phyloP scores from a whole-genome alignment of 2,113 vertebrate genomes.

The Marmota flaviventris region DNA sequence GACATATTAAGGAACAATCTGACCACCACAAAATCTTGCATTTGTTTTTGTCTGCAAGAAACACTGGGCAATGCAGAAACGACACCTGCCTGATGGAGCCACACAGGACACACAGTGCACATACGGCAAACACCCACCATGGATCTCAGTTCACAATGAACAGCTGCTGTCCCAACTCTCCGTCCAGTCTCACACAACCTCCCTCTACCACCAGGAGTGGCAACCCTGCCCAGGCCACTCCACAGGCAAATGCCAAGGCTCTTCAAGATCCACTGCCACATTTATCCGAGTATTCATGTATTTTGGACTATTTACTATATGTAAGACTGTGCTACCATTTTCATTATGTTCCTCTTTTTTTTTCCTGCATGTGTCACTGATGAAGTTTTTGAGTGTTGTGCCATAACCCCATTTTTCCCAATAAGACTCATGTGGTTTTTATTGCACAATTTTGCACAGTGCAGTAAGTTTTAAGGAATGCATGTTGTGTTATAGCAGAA shows the following conservation, averaged over 20 bases:
- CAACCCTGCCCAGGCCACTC: neutral
- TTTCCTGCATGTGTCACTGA: neutral
- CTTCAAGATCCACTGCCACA: neutral
- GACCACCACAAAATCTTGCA: neutral
- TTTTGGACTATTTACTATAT: neutral
- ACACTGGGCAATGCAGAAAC: neutral
- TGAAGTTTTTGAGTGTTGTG: neutral
- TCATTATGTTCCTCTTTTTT: neutral
- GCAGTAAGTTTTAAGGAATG: slow-evolving; percentile 34
- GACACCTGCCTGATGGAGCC: neutral
- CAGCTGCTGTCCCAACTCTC: neutral
- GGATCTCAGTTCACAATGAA: neutral
- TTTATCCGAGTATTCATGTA: neutral
- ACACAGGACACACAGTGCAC: neutral
- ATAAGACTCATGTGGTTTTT: neutral
- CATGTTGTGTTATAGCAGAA: neutral
- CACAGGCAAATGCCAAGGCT: neutral
- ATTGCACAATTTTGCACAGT: neutral
- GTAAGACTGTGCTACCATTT: neutral
- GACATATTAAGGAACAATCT: neutral
- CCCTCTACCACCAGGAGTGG: neutral
- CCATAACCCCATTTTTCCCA: neutral
- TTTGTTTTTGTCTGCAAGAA: neutral
- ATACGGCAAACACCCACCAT: accelerated
- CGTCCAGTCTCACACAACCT: neutral